These are phyloP conservation scores for Neomonachus schauinslandi DNA, from an alignment of 2,113 vertebrate species.

Conservation along the genomic window DNA sequence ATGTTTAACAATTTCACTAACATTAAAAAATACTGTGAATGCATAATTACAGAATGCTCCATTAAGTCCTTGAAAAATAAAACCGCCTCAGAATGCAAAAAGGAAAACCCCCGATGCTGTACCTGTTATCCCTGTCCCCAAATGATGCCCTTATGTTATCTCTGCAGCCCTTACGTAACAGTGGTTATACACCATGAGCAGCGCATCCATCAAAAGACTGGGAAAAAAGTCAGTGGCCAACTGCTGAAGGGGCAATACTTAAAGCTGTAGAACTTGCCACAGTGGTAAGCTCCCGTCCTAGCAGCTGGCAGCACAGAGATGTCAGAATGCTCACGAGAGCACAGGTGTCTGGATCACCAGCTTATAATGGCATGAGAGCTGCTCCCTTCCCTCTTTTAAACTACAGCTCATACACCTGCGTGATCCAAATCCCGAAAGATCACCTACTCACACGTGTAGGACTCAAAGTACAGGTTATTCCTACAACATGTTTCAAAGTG, in stretches of 20 bases:
- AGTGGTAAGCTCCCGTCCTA: constrained; percentile 35
- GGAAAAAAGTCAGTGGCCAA: constrained; percentile 73
- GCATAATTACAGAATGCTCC: constrained; percentile 44
- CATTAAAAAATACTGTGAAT: constrained; percentile 58
- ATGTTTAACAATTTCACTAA: constrained; percentile 65
- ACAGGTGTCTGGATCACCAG: constrained; percentile 59
- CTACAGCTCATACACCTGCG: constrained; percentile 23
- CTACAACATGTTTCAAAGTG: constrained; percentile 44
- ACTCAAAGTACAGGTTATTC: not conserved
- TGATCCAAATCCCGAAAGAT: not conserved
- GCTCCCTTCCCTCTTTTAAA: not conserved
- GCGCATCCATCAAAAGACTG: constrained; percentile 70
- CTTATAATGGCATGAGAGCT: not conserved
- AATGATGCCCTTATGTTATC: not conserved
- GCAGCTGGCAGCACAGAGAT: not conserved
- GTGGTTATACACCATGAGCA: constrained; percentile 58
- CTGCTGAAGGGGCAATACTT: not conserved
- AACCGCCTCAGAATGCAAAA: constrained; percentile 55
- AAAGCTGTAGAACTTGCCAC: not conserved
- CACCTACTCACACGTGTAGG: not conserved
- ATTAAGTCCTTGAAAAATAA: constrained; percentile 52
- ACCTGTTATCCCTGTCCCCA: not conserved
- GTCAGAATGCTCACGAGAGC: constrained; percentile 36
- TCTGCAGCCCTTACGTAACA: not conserved
- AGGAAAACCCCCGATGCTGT: not conserved